A percentile compares a stretch with the other conserved stretches of the same genome.
phyloP scores from a whole-genome alignment of 2,888 invertebrate genomes.

The Euzetes globulus region DNA sequence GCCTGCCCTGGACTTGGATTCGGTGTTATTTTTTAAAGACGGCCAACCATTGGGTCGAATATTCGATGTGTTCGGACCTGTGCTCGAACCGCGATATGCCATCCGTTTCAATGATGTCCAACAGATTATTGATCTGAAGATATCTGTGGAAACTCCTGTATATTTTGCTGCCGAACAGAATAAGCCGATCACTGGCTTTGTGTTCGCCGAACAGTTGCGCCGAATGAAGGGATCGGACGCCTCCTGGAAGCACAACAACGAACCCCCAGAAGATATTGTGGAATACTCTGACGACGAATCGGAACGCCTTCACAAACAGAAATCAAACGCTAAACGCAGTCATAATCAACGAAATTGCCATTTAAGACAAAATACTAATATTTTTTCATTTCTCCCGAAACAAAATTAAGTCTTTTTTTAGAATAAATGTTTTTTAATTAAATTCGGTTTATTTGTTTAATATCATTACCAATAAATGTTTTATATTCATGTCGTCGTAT shows the following conservation, averaged over 20 bases:
- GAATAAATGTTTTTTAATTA: too few relatives aligned
- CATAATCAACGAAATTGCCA: not conserved
- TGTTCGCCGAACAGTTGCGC: conserved; percentile 64
- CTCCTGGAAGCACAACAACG: conserved; percentile 73
- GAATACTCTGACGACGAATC: conserved; percentile 87
- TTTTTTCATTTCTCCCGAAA: too few relatives aligned
- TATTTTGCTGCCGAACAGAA: conserved; percentile 66
- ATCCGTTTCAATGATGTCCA: conserved; percentile 76
- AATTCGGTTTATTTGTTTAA: too few relatives aligned
- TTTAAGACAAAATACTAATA: not conserved
- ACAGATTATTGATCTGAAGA: conserved; percentile 63
- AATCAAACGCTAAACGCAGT: not conserved
- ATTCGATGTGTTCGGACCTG: conserved; percentile 85
- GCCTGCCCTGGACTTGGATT: conserved; percentile 75
- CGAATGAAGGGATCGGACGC: conserved; percentile 78
- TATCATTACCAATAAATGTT: too few relatives aligned
- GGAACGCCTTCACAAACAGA: conserved; percentile 52
- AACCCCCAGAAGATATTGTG: conserved; percentile 60
- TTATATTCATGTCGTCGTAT: too few relatives aligned
- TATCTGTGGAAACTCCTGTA: conserved; percentile 62
- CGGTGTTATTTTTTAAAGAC: conserved; percentile 72
- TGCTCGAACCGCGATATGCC: conserved; percentile 74
- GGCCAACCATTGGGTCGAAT: conserved; percentile 66
- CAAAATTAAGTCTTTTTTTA: too few relatives aligned
- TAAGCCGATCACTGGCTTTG: conserved; percentile 56